These are phyloP conservation scores for Dryococelus australis DNA, from an alignment of 2,888 invertebrate genomes.

Conservation along the genomic window DNA sequence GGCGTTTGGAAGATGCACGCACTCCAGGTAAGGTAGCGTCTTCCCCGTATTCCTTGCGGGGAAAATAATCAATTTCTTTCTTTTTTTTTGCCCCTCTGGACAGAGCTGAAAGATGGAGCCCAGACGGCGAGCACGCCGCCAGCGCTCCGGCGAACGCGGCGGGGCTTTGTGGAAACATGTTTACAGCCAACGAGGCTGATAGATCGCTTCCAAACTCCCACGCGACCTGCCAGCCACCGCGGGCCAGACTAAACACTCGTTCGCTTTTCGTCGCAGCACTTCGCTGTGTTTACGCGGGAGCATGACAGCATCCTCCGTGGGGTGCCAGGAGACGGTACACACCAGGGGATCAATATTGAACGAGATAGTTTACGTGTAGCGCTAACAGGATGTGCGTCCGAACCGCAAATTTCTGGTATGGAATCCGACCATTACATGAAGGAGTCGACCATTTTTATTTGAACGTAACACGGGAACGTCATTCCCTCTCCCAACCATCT, in stretches of 20 bases:
- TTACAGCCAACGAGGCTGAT: background rate
- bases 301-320: background rate
- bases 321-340: background rate
- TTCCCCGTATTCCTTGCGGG: background rate
- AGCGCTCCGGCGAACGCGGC: background rate
- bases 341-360: background rate
- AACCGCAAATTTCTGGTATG: too few species aligned
- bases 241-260: background rate
- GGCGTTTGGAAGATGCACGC: background rate
- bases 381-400: too few species aligned
- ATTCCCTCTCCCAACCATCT: too few species aligned
- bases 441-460: too few species aligned
- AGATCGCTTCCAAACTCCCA: background rate
- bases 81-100: too few species aligned
- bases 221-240: background rate
- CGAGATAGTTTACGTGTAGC: too few species aligned
- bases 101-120: background rate
- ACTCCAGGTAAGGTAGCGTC: conserved; percentile 3
- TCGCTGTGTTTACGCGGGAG: background rate
- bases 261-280: background rate
- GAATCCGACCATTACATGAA: too few species aligned
- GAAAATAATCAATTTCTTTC: background rate
- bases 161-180: background rate
- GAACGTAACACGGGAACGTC: too few species aligned
- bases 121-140: background rate